phyloP scores from a whole-genome alignment of 1,140 invertebrate species.

The Drosophila miranda region DNA sequence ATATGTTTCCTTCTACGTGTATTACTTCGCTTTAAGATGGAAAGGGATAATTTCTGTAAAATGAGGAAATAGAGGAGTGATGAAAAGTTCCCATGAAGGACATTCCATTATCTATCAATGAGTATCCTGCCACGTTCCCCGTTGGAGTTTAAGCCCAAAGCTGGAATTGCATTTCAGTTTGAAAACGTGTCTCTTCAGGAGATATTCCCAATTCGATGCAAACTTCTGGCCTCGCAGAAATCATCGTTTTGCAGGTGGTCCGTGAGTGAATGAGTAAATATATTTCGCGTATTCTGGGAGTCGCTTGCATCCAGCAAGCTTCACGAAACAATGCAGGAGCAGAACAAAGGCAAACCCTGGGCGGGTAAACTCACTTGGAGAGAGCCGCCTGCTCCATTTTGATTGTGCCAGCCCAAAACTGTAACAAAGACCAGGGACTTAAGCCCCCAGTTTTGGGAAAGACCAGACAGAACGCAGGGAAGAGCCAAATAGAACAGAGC shows the following conservation, averaged over 20 bases:
- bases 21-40: too few relatives aligned
- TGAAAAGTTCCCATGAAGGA: too few relatives aligned
- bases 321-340: not conserved
- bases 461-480: not conserved
- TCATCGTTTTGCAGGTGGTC: slow-evolving; percentile 22
- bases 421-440: slow-evolving; percentile 25
- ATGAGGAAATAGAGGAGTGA: too few relatives aligned
- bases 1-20: too few relatives aligned
- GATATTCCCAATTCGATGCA: too few relatives aligned
- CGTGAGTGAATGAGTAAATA: not conserved
- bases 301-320: slow-evolving; percentile 12
- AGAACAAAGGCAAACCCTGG: slow-evolving; percentile 6
- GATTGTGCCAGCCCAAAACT: slow-evolving; percentile 10
- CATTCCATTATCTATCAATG: too few relatives aligned
- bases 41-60: too few relatives aligned
- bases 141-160: too few relatives aligned
- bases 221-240: not conserved
- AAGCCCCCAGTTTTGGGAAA: slow-evolving; percentile 18
- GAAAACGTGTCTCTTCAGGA: too few relatives aligned
- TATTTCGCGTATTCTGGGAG: slow-evolving; percentile 6
- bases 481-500: too few relatives aligned
- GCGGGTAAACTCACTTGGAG: not conserved
- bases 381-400: slow-evolving; percentile 18
- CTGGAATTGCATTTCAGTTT: too few relatives aligned
- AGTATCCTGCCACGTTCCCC: too few relatives aligned